Percentiles rank a stretch among this genome's conserved stretches.
These are phyloP conservation scores for Lithophane leautieri DNA, from an alignment of 2,888 invertebrate species.

Conservation along the genomic window DNA sequence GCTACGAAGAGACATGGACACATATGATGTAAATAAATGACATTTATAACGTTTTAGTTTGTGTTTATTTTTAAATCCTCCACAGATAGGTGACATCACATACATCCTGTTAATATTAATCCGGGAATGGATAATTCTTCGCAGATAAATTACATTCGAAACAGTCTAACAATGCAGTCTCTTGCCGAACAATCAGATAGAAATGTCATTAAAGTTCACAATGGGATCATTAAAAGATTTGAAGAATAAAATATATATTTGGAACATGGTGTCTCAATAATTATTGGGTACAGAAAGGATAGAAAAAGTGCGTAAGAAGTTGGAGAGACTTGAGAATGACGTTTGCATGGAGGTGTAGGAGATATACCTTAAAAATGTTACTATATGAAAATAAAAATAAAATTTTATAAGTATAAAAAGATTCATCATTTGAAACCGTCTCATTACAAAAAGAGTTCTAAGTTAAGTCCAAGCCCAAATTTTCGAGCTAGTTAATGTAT, in stretches of 20 bases:
- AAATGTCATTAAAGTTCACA: background rate
- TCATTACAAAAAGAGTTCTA: too few relatives aligned
- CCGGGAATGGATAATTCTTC: background rate
- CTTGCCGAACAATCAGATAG: background rate
- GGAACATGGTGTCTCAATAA: background rate
- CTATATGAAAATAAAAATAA: too few relatives aligned
- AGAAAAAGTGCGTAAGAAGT: slow-evolving; percentile 27
- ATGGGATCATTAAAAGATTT: background rate
- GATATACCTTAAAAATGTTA: background rate
- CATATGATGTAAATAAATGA: slow-evolving; percentile 58
- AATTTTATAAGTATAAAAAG: too few relatives aligned
- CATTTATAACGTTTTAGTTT: slow-evolving; percentile 19
- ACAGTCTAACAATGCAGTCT: background rate
- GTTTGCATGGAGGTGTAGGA: background rate
- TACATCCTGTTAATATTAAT: background rate
- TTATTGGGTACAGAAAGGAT: slow-evolving; percentile 4
- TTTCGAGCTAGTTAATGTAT: too few relatives aligned
- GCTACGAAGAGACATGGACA: slow-evolving; percentile 76
- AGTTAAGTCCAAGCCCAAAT: too few relatives aligned
- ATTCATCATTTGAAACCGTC: too few relatives aligned
- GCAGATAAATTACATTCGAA: background rate
- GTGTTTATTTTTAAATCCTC: slow-evolving; percentile 33
- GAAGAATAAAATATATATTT: background rate
- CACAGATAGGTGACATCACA: background rate
- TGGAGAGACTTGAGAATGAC: background rate